Conservation (phyloP, 2,113 vertebrate species). For the Planiliza haematocheilus region DNA sequence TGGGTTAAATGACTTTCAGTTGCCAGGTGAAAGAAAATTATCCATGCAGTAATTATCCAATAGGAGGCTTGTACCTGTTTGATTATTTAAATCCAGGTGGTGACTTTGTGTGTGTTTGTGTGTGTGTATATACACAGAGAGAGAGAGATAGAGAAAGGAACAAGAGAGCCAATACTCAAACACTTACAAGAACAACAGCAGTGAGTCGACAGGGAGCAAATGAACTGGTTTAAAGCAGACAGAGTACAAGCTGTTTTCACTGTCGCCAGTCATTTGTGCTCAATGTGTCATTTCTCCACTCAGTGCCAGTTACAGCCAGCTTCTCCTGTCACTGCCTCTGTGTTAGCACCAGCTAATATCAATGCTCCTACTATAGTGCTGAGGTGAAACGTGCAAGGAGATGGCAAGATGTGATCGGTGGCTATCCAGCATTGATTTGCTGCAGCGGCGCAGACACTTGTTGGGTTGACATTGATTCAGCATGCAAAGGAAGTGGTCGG, state of each 20-base stretch:
- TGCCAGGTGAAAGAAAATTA: too few species aligned
- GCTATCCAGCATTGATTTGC: too few species aligned
- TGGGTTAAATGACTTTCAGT: too few species aligned
- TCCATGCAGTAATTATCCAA: too few species aligned
- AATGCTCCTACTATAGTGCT: not conserved
- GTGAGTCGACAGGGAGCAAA: conserved; percentile 61
- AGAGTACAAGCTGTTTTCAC: conserved; percentile 64
- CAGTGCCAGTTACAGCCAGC: conserved; percentile 35
- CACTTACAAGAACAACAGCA: conserved; percentile 15
- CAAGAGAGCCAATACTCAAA: conserved; percentile 6
- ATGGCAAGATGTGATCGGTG: too few species aligned
- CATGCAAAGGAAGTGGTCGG: too few species aligned
- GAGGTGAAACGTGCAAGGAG: conserved; percentile 6
- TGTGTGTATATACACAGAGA: not conserved
- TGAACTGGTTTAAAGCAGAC: conserved; percentile 63
- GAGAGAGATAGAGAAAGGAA: not conserved
- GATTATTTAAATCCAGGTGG: too few species aligned
- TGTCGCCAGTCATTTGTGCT: conserved; percentile 57
- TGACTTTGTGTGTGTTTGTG: too few species aligned
- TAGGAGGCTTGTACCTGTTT: too few species aligned
- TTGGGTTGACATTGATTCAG: too few species aligned
- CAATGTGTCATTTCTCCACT: conserved; percentile 49
- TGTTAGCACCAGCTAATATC: conserved; percentile 11
- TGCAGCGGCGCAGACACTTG: too few species aligned
- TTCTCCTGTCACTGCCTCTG: conserved; percentile 19